Base-by-base conservation (phyloP, 2,888 invertebrate species). In the Xestia sexstrigata region DNA sequence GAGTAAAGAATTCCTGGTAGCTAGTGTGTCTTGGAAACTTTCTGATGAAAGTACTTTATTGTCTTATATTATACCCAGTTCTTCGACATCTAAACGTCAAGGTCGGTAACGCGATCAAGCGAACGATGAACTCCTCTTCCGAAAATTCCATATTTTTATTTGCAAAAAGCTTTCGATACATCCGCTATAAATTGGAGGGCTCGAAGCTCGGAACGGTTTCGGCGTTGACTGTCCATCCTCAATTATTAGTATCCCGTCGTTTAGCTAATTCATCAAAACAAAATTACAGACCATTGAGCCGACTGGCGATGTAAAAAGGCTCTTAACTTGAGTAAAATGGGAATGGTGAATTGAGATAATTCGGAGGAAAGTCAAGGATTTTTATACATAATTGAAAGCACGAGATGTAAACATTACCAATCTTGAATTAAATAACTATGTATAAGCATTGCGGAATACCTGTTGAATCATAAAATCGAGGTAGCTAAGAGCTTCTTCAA, bases 261-360 rank as follows among this genome's bases (percentile, higher is more conserved):
- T 93, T 90, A 89, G 92, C 91, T 95, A 94, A 95, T 95, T 93
- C 92, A 95, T 95, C 95, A 94, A 92, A 93, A 92, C 89, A 87
- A 95, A 95, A 95, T 95, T 95, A 95, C 91, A 95, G 93, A 89
- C 88, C 90, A 81, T 88, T 86, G 87, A 83, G 91, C 92, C 93
- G 93, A 86, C 87, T 74, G 87, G 76, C 85, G 83, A 85, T 81
- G 88, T 87, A 89, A 90, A 92, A 91, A 90, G 87, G 83, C 73
- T 79, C 78, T 82, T 79, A 81, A 66, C 76, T 77, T 84, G 67
- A 88, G 74, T 79, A 83, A 82, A 88, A 74, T 76, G 80, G 69
- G 72, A 80, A 81, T 81, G 71, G 68, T 76, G 79, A 71, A 76
- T 79, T 69, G 58, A 70, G 79, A 79, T 72, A 70, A 82, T 74